Conservation (phyloP, 2,888 invertebrate genomes). For the Drosophila engyochracea region DNA sequence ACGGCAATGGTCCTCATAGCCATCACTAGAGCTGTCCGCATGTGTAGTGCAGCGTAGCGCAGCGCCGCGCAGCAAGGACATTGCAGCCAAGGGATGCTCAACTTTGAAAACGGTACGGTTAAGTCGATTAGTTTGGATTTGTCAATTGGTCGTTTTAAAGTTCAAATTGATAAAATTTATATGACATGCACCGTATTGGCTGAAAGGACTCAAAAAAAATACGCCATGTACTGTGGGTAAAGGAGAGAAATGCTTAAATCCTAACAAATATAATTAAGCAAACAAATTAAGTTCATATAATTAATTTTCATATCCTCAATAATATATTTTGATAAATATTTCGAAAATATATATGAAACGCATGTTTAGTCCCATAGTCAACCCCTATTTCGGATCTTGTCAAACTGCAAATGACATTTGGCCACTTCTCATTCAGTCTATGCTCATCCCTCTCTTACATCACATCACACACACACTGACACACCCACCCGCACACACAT, state of each 20-base stretch:
- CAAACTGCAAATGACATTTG: slow-evolving; percentile 78
- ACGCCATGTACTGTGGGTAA: neutral
- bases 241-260: neutral
- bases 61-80: slow-evolving; percentile 58
- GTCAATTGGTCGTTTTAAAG: slow-evolving; percentile 21
- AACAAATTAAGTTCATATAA: neutral
- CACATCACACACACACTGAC: neutral
- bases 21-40: slow-evolving; percentile 41
- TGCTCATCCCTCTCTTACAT: slow-evolving; percentile 21
- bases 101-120: slow-evolving; percentile 43
- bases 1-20: slow-evolving; percentile 56
- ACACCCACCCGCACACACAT: slow-evolving; percentile 3
- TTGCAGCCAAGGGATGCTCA: slow-evolving; percentile 39
- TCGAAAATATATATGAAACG: neutral
- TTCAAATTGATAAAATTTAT: slow-evolving; percentile 66
- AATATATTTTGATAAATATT: neutral
- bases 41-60: slow-evolving; percentile 40
- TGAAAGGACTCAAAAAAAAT: neutral
- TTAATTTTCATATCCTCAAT: slow-evolving; percentile 8
- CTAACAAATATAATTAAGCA: neutral
- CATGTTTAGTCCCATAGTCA: slow-evolving; percentile 16
- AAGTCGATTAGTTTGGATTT: slow-evolving; percentile 64
- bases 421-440: slow-evolving; percentile 65
- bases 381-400: slow-evolving; percentile 42
- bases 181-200: neutral